phyloP scores from a whole-genome alignment of 2,113 vertebrate species.

The Stigmatopora nigra region DNA sequence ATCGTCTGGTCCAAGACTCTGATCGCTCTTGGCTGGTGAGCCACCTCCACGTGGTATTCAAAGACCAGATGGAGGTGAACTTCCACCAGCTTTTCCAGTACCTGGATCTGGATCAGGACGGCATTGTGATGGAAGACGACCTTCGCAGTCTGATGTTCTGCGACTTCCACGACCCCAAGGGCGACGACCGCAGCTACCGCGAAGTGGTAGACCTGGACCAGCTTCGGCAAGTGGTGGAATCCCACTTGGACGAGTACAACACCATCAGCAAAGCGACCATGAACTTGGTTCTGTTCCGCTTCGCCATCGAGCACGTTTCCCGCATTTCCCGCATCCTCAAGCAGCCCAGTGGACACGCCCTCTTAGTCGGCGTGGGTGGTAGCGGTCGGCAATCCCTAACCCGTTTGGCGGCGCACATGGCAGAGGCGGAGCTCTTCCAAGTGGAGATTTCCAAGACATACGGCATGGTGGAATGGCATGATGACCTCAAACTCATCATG shows the following conservation, averaged over 20 bases:
- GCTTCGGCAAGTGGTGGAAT: conserved; percentile 74
- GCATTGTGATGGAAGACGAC: conserved; percentile 80
- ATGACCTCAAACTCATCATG: conserved; percentile 81
- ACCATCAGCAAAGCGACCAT: conserved; percentile 82
- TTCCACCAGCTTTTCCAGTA: conserved; percentile 78
- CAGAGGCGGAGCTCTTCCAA: conserved; percentile 78
- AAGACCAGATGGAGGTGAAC: conserved; percentile 70
- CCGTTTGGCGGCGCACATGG: conserved; percentile 82
- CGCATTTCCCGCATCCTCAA: conserved; percentile 84
- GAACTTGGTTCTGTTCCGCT: conserved; percentile 85
- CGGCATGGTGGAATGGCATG: conserved; percentile 75
- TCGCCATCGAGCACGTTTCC: conserved; percentile 86
- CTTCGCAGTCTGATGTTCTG: conserved; percentile 88
- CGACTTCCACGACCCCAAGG: conserved; percentile 82
- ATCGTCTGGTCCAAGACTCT: conserved; percentile 79
- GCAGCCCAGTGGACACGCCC: conserved; percentile 82
- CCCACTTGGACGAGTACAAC: conserved; percentile 83
- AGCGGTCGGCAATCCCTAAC: conserved; percentile 87
- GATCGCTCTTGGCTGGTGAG: conserved; percentile 79
- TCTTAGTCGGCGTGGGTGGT: conserved; percentile 86
- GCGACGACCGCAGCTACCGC: conserved; percentile 78
- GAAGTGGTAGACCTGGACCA: conserved; percentile 70
- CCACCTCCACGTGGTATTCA: conserved; percentile 68
- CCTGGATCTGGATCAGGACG: conserved; percentile 76
- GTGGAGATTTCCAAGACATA: conserved; percentile 87